Evolutionary conservation across 2,113 vertebrate genomes (phyloP).

Genomic region (Daubentonia madagascariensis): DNA sequence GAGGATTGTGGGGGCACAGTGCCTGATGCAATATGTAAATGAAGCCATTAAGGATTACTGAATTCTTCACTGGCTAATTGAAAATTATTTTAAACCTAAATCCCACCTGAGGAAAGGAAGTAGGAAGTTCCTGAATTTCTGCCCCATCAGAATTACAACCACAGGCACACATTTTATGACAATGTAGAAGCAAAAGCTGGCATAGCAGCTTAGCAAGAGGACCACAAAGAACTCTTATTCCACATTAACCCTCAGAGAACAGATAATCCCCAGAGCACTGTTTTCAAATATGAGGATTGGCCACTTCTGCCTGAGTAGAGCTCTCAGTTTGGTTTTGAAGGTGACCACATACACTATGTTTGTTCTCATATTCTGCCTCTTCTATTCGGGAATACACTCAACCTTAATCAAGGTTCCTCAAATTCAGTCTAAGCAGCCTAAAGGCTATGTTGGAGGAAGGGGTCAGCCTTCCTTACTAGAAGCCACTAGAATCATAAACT

Average conservation of each 20-base stretch:
- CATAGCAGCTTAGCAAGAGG: not conserved
- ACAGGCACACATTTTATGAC: not conserved
- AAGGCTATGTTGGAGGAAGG: constrained; percentile 35
- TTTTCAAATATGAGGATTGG: not conserved
- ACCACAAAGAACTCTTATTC: not conserved
- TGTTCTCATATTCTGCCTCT: not conserved
- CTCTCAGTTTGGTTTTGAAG: not conserved
- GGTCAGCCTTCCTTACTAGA: constrained; percentile 63
- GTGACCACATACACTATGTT: not conserved
- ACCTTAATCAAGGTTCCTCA: constrained; percentile 16
- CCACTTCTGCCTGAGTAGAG: not conserved
- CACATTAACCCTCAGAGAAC: not conserved
- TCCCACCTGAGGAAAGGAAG: constrained; percentile 2
- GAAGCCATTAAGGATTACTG: not conserved
- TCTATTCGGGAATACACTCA: not conserved
- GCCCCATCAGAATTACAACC: not conserved
- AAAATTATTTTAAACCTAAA: not conserved
- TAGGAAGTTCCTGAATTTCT: not conserved
- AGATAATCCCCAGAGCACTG: too few relatives aligned
- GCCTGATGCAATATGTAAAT: not conserved
- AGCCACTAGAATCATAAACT: constrained; percentile 75
- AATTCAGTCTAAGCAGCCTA: constrained; percentile 24
- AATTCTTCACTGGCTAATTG: not conserved
- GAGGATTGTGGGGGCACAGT: not conserved
- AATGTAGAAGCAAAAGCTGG: not conserved